Conservation (phyloP, 2,797 vertebrate species). For the Tamandua tetradactyla region DNA sequence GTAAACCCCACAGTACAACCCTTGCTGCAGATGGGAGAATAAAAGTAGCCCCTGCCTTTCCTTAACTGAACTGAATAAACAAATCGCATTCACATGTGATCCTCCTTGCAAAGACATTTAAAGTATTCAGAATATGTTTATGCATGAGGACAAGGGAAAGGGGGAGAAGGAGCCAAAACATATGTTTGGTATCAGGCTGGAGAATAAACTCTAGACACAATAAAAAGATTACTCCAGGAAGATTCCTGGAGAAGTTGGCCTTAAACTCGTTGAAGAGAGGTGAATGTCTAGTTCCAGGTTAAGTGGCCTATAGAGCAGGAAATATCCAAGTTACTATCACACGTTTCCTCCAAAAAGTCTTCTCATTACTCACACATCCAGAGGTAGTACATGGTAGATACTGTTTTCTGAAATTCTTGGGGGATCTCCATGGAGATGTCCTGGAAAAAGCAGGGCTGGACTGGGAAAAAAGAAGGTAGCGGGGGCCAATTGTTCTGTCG, state of each 20-base stretch:
- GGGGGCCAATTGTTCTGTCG: constrained; percentile 97
- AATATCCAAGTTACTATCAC: background rate
- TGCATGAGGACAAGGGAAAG: background rate
- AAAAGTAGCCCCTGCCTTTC: background rate
- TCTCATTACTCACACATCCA: constrained; percentile 94
- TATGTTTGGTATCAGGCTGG: background rate
- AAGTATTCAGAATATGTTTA: background rate
- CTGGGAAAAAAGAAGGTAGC: constrained; percentile 93
- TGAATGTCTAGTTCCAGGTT: background rate
- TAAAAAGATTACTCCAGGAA: background rate
- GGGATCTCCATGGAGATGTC: constrained; percentile 95
- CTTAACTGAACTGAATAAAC: background rate
- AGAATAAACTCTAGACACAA: background rate
- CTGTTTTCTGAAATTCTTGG: constrained; percentile 94
- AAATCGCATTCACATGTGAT: background rate
- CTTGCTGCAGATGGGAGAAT: background rate
- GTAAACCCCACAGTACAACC: too few species aligned
- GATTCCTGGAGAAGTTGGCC: background rate
- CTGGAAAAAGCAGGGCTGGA: constrained; percentile 98
- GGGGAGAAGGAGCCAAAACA: background rate
- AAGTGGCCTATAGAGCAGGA: background rate
- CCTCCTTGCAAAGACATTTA: background rate
- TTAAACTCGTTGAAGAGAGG: background rate
- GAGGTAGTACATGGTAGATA: constrained; percentile 96
- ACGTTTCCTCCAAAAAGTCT: background rate